Conservation (phyloP, 2,797 vertebrate genomes). For the Picus viridis region DNA sequence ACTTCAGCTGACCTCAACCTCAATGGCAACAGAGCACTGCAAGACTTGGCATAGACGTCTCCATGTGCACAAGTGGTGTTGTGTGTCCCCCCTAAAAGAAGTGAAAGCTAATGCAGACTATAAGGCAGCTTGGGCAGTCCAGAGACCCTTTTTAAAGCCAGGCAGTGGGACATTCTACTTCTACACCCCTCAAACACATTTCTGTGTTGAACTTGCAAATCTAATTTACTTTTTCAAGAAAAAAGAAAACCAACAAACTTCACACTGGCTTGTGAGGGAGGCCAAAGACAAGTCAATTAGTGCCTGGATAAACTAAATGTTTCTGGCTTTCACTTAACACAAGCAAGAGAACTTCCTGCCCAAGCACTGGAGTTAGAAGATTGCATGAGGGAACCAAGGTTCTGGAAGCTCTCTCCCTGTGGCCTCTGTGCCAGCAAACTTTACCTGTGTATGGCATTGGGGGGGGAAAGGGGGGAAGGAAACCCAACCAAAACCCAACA, state of each 20-base stretch:
- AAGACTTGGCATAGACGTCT: neutral
- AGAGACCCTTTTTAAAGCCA: conserved; percentile 50
- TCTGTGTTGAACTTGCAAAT: neutral
- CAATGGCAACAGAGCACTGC: neutral
- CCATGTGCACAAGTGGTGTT: neutral
- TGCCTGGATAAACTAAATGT: conserved; percentile 17
- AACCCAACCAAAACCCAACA: no score
- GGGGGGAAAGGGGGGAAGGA: no score
- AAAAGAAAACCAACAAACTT: neutral
- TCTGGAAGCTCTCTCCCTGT: conserved; percentile 38
- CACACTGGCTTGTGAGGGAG: conserved; percentile 34
- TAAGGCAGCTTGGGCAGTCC: neutral
- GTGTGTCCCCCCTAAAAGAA: neutral
- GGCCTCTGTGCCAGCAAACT: conserved; percentile 65
- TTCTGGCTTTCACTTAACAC: conserved; percentile 59
- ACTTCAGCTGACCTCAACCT: conserved; percentile 50
- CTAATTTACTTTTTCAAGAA: neutral
- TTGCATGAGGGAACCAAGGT: neutral
- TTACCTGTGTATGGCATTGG: conserved; percentile 74
- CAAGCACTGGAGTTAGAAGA: conserved; percentile 11
- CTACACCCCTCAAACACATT: conserved; percentile 13
- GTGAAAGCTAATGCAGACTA: conserved; percentile 2
- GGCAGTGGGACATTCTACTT: neutral
- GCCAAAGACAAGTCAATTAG: conserved; percentile 45
- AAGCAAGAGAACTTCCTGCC: conserved; percentile 58